Evolutionary conservation across 2,113 vertebrate species (phyloP), one percentile per base, ranked within the genome.

Genomic region (Maccullochella peelii): DNA sequence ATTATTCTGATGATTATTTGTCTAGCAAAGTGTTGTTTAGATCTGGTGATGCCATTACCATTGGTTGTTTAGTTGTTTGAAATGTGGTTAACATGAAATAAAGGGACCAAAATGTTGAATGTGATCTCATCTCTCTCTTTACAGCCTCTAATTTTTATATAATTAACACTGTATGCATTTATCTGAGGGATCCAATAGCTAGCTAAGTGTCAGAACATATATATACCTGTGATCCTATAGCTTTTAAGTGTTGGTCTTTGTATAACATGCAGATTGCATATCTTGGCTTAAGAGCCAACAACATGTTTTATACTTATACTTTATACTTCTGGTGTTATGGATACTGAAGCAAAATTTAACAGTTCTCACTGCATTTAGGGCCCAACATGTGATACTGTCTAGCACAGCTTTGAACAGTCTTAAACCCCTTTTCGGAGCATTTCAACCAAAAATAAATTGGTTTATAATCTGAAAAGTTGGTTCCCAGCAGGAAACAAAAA

Each of bases 21-120:
- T 95, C 91, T 91, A 93, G 89, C 84, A 88, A 93, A 86, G 90
- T 95, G 94, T 88, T 94, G 92, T 93, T 91, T 95, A 93, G 92
- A 94, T 80, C 90, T 94, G 93, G 92, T 96, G 90, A 93, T 85
- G 87, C 92, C 92, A 93, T 95, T 94, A 70, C 85, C 91, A 94
- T 92, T 95, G 92, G 92, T 94, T 94, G 94, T 95, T 95, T 94
- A 94, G 92, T 95, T 94, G 95, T 94, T 95, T 95, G 93, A 95
- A 95, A 94, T 95, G 95, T 95, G 94, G 94, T 94, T 93, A 92
- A 92, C 82, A 92, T 92, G 71, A 91, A 96, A 95, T 95, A 96
- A 96, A 95, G 92, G 95, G 94, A 95, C 94, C 95, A 96, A 95
- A 95, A 95, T 91, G 90, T 93, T 90, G 42, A 94, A 89, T n/a